phyloP scores from a whole-genome alignment of 2,888 invertebrate species.

The Campoletis raptor region DNA sequence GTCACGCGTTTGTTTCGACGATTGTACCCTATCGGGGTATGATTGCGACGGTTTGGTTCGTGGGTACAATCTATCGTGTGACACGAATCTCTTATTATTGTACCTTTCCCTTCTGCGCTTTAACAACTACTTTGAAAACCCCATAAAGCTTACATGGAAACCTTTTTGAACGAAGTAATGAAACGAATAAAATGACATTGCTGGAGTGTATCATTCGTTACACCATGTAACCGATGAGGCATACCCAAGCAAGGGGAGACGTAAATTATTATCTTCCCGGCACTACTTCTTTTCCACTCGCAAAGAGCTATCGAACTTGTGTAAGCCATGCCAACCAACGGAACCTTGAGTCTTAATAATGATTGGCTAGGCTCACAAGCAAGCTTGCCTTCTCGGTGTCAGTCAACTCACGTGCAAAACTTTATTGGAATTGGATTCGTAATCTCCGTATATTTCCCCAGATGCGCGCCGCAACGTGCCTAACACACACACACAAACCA shows the following conservation, averaged over 20 bases:
- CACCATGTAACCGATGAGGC: slow-evolving; percentile 27
- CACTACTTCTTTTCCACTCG: slow-evolving; percentile 20
- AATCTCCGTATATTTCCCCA: slow-evolving; percentile 82
- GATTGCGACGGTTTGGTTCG: slow-evolving; percentile 30
- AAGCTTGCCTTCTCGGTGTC: slow-evolving; percentile 76
- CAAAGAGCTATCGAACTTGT: slow-evolving; percentile 67
- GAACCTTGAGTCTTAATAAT: slow-evolving; percentile 62
- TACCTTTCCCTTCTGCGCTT: neutral
- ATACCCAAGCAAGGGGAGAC: slow-evolving; percentile 20
- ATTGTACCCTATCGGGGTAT: slow-evolving; percentile 33
- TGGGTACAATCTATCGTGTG: slow-evolving; percentile 26
- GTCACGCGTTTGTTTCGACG: slow-evolving; percentile 50
- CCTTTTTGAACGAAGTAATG: neutral
- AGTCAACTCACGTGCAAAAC: slow-evolving; percentile 82
- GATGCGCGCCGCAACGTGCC: slow-evolving; percentile 74
- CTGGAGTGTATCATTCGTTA: slow-evolving; percentile 31
- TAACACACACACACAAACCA: slow-evolving; percentile 4
- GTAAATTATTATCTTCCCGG: slow-evolving; percentile 61
- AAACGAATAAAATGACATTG: slow-evolving; percentile 22
- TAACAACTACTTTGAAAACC: neutral
- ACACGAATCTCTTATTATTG: slow-evolving; percentile 27
- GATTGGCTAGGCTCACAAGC: slow-evolving; percentile 60
- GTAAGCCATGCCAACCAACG: slow-evolving; percentile 55
- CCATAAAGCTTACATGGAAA: slow-evolving; percentile 1
- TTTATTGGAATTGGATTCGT: slow-evolving; percentile 84